Evolutionary conservation across 2,113 vertebrate species (phyloP), one percentile per base, ranked within the genome.

Genomic region (Limnothrissa miodon): DNA sequence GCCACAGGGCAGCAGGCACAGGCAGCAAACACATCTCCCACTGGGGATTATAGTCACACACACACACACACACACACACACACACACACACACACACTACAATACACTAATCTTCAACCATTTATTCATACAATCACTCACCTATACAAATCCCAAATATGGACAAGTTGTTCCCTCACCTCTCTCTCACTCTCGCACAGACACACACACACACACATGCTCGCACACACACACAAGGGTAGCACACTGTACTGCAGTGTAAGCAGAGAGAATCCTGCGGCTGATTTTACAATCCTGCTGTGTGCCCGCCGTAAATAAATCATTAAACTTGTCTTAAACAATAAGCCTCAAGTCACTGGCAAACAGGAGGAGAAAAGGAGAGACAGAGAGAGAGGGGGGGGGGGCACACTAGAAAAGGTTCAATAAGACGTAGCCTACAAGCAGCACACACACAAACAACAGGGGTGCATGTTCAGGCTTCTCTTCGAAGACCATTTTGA

Each of bases 241-340:
- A 56, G 51, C 19, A 21, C 51, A 56, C 51, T 56, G 51, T 21
- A 56, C 21, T 56, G 51, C 51, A 56, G 51, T 56, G 51, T 19
- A 4, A 53, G 51, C 3, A 21, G 19, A 56, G 51, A 56, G 51
- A 23, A 56, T 56, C 51, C 51, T 56, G 51, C 51, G 21, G 51
- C 51, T 56, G 21, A 56, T 56, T 56, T 56, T 56, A 56, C 51
- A 56, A 21, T 56, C 51, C 51, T 56, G 21, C 51, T 56, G 51
- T 21, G 51, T 56, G 51, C 51, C 19, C 21, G 19, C 6, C 23
- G 51, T 56, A 56, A 56, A 56, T 56, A 56, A 56, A 56, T 56
- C 51, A 56, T 56, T 56, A 56, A 56, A 56, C 51, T 56, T 56
- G 51, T 56, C 51, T 56, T 56, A 23, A 56, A 56, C 51, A 56